A percentile compares a stretch with the other conserved stretches of the same genome.
Conservation (phyloP, 1,140 invertebrate genomes). For the Hyles vespertilio region DNA sequence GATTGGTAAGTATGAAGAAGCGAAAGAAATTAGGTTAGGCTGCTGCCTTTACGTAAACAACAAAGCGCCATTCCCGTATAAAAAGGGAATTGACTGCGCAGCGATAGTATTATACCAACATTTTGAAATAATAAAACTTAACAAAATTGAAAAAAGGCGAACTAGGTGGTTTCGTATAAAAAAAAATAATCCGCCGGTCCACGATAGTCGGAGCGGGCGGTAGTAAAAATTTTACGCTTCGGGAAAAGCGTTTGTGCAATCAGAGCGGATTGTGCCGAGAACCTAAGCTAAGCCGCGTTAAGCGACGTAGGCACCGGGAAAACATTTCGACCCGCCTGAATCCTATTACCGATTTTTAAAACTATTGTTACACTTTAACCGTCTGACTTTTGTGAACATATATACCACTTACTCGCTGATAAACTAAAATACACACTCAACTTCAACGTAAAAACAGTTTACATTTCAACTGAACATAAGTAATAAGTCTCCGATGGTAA, state of each 20-base stretch:
- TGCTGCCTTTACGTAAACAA: no score
- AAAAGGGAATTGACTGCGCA: no score
- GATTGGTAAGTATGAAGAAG: background rate
- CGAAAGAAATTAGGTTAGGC: no score
- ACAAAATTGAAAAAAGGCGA: background rate
- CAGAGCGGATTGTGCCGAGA: conserved; percentile 50
- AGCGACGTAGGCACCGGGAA: conserved; percentile 38
- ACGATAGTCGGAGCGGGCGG: conserved; percentile 21
- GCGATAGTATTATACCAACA: no score
- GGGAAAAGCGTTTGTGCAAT: conserved; percentile 57
- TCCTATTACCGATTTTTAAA: conserved; percentile 29
- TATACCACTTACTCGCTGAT: no score
- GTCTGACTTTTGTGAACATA: no score
- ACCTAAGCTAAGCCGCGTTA: conserved; percentile 47
- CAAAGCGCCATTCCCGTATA: no score
- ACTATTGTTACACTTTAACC: conserved; percentile 10
- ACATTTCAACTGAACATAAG: no score
- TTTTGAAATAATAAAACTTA: no score
- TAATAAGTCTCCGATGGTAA: no score
- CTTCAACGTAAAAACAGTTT: no score
- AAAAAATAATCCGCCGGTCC: conserved; percentile 8
- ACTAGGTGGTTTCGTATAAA: conserved; percentile 5
- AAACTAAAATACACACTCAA: no score
- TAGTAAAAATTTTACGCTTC: conserved; percentile 47
- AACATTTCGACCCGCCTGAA: conserved; percentile 30